Percentiles rank a stretch among this genome's conserved stretches.
Conservation (phyloP, 2,113 vertebrate species). For the Dolichotis patagonum region DNA sequence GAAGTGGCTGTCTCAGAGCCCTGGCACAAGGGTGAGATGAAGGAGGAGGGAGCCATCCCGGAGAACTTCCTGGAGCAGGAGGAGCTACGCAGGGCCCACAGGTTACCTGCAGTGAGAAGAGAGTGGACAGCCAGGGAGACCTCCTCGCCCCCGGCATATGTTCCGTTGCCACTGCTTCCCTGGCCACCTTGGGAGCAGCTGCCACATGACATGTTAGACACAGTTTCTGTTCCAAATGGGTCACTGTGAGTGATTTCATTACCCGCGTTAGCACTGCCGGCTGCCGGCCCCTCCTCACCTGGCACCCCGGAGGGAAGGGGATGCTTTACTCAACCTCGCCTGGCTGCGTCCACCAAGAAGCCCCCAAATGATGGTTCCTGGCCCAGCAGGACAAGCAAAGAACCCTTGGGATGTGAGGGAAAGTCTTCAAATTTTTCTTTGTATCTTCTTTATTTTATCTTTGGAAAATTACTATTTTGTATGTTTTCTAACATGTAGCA, state of each 20-base stretch:
- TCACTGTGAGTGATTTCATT: conserved; percentile 69
- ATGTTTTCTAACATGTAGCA: background rate
- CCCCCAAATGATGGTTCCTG: background rate
- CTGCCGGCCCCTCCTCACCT: conserved; percentile 23
- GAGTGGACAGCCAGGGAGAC: background rate
- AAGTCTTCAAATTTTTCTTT: background rate
- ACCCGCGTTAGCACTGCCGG: conserved; percentile 38
- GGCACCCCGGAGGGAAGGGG: background rate
- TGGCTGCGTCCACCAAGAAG: background rate
- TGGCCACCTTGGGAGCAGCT: conserved; percentile 47
- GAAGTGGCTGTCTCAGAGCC: background rate
- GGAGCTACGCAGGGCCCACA: background rate
- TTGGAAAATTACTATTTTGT: background rate
- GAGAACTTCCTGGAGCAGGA: background rate
- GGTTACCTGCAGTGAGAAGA: background rate
- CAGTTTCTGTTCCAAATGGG: conserved; percentile 67
- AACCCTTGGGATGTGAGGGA: background rate
- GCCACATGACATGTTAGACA: conserved; percentile 53
- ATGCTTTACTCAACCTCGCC: background rate
- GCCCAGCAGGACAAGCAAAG: background rate
- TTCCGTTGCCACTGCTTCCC: conserved; percentile 32
- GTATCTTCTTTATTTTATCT: background rate
- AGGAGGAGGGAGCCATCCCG: background rate
- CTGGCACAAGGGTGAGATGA: background rate
- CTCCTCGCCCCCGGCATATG: background rate